phyloP scores from a whole-genome alignment of 2,888 invertebrate genomes.

The Lagria hirta region DNA sequence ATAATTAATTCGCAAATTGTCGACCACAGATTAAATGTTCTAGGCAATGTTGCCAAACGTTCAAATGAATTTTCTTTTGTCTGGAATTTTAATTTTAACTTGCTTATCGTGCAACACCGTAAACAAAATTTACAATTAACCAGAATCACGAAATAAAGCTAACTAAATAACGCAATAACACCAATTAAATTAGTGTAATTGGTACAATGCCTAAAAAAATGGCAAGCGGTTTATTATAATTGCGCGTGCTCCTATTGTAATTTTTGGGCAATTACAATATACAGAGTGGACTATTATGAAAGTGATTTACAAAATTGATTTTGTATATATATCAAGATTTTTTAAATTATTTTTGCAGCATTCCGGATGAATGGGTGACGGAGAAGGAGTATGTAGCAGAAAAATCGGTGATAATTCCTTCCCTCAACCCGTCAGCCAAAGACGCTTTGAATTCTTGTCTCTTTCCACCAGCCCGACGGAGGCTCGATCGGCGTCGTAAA shows the following conservation, averaged over 20 bases:
- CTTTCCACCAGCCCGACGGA: constrained; percentile 40
- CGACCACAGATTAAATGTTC: too few relatives aligned
- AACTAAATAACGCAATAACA: too few relatives aligned
- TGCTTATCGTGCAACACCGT: not conserved
- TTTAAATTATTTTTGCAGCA: constrained; percentile 57
- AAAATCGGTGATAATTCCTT: constrained; percentile 62
- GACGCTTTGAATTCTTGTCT: constrained; percentile 59
- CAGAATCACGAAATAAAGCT: too few relatives aligned
- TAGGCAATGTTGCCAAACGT: too few relatives aligned
- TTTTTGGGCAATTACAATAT: too few relatives aligned
- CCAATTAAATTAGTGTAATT: too few relatives aligned
- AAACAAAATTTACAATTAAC: too few relatives aligned
- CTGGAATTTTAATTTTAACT: not conserved
- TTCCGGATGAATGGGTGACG: constrained; percentile 84
- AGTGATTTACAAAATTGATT: too few relatives aligned
- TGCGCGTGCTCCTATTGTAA: too few relatives aligned
- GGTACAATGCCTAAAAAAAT: too few relatives aligned
- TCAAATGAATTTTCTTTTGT: constrained; percentile 2
- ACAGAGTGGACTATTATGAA: not conserved
- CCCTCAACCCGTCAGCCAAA: constrained; percentile 57
- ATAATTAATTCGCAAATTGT: not conserved
- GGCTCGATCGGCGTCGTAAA: constrained; percentile 49
- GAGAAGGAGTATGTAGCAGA: constrained; percentile 68
- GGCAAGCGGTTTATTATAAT: too few relatives aligned
- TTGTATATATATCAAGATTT: too few relatives aligned